phyloP scores from a whole-genome alignment of 2,113 vertebrate genomes.

The Nothocercus nigrocapillus region DNA sequence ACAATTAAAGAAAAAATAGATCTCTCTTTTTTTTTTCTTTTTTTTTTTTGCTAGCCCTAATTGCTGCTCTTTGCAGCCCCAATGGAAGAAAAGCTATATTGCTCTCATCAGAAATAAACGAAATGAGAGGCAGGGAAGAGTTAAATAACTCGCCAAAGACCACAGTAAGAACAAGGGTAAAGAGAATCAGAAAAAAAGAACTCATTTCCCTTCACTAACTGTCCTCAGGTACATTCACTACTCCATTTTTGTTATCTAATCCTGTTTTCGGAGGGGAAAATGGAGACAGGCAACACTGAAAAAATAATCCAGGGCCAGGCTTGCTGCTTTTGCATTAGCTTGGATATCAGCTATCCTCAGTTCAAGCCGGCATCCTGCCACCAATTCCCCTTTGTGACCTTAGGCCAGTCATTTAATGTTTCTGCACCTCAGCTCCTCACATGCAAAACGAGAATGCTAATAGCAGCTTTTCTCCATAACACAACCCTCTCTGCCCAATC shows the following conservation, averaged over 20 bases:
- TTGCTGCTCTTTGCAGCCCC: neutral
- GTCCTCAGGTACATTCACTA: neutral
- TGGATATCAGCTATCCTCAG: constrained; percentile 19
- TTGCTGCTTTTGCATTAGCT: neutral
- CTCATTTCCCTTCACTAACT: neutral
- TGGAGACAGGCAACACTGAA: neutral
- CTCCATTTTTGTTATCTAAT: neutral
- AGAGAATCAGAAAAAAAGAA: neutral
- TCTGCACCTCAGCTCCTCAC: constrained; percentile 37
- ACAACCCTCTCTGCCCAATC: neutral
- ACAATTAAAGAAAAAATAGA: neutral
- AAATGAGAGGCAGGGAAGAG: rapidly evolving
- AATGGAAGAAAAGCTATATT: neutral
- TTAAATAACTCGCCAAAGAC: neutral
- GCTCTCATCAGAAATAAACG: neutral
- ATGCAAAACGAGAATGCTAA: constrained; percentile 35
- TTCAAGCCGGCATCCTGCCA: constrained; percentile 29
- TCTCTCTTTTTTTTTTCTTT: neutral
- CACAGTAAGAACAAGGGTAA: neutral
- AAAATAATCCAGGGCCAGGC: neutral
- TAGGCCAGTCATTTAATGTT: constrained; percentile 47
- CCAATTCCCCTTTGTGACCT: constrained; percentile 39
- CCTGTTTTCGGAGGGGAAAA: constrained; percentile 4
- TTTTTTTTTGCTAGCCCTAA: neutral
- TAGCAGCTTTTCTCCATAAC: neutral